A percentile compares a stretch with the other conserved stretches of the same genome.
phyloP scores from a whole-genome alignment of 2,888 invertebrate genomes.

The Quadriops clusia region DNA sequence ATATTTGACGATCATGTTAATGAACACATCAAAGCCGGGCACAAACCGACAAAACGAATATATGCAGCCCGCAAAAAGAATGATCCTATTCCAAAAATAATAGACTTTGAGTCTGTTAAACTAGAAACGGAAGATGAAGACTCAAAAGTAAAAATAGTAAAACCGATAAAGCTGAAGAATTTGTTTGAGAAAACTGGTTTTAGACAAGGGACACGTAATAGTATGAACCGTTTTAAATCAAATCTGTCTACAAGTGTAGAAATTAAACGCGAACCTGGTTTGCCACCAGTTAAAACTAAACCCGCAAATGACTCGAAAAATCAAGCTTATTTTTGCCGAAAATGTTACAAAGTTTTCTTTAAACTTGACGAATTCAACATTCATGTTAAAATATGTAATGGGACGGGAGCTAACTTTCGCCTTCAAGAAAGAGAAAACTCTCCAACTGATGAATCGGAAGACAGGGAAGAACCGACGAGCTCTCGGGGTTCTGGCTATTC shows the following conservation, averaged over 20 bases:
- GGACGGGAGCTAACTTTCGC: no score
- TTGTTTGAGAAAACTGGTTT: conserved; percentile 17
- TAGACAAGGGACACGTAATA: no score
- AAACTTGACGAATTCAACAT: conserved; percentile 34
- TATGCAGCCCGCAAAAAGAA: conserved; percentile 22
- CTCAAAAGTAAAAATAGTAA: conserved; percentile 9
- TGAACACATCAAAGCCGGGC: conserved; percentile 25
- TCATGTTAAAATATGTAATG: no score
- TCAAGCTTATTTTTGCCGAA: conserved; percentile 35
- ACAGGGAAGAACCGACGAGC: no score
- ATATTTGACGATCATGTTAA: conserved; percentile 29
- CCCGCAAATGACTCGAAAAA: conserved; percentile 22
- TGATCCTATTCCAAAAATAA: conserved; percentile 16
- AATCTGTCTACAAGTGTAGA: conserved; percentile 11
- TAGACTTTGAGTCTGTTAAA: conserved; percentile 12
- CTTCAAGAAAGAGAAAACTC: no score
- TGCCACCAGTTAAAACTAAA: conserved; percentile 4
- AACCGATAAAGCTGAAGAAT: conserved; percentile 24
- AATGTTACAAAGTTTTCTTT: conserved; percentile 36
- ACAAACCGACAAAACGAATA: conserved; percentile 28
- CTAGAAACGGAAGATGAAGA: not conserved
- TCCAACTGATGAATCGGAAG: no score
- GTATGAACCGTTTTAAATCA: no score
- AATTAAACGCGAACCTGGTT: conserved; percentile 13
- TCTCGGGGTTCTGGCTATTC: no score